These are phyloP conservation scores for Globodera ellingtonae DNA, from an alignment of 1,140 invertebrate genomes.

Conservation along the genomic window DNA sequence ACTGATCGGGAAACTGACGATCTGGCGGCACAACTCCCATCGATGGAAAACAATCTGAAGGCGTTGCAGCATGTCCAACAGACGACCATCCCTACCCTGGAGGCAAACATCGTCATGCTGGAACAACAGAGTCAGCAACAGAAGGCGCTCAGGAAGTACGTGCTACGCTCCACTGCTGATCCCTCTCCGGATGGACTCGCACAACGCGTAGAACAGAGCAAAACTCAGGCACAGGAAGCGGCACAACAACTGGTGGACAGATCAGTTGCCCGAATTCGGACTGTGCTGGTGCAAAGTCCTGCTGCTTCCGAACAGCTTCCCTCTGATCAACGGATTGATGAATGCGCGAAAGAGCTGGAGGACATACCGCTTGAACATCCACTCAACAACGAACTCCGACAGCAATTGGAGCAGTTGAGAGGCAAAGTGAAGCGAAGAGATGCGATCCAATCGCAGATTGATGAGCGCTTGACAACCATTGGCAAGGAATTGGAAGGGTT, in stretches of 20 bases:
- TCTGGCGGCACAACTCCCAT: neutral
- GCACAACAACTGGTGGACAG: neutral
- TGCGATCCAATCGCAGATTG: neutral
- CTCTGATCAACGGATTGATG: slow-evolving; percentile 2
- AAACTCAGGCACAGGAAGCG: neutral
- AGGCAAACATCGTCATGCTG: neutral
- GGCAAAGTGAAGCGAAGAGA: neutral
- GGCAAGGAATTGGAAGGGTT: slow-evolving; percentile 7
- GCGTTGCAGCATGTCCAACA: slow-evolving; percentile 1
- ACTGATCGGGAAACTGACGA: slow-evolving; percentile 23
- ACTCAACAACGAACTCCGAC: neutral
- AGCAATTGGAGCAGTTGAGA: slow-evolving; percentile 7
- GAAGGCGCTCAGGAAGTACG: neutral
- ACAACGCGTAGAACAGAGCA: neutral
- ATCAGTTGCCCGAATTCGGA: neutral
- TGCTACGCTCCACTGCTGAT: too few species aligned
- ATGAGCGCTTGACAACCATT: slow-evolving; percentile 10
- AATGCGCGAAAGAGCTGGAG: slow-evolving; percentile 5
- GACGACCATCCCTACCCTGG: neutral
- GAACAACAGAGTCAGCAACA: neutral
- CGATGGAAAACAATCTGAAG: neutral
- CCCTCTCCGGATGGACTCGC: neutral
- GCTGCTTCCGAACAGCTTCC: neutral
- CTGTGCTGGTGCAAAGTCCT: neutral
- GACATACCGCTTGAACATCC: neutral